phyloP scores from a whole-genome alignment of 2,888 invertebrate species.

The Lithophane ornitopus region DNA sequence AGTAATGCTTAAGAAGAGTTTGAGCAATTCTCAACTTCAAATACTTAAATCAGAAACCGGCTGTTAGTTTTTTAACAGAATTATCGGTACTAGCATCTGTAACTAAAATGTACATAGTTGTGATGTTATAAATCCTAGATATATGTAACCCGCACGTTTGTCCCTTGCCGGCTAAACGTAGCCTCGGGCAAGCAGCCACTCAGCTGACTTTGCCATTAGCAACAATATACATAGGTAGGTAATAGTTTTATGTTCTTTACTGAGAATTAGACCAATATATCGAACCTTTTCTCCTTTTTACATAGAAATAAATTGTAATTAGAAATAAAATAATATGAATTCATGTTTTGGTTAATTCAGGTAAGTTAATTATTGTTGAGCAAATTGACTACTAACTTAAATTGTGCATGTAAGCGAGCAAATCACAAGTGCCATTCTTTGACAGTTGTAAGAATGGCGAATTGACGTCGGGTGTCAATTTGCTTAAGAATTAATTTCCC shows the following conservation, averaged over 20 bases:
- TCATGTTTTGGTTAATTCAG: not conserved
- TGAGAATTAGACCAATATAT: conserved; percentile 30
- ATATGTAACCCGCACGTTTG: conserved; percentile 24
- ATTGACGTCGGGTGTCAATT: not conserved
- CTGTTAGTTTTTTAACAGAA: no score
- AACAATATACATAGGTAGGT: conserved; percentile 24
- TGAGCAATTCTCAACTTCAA: no score
- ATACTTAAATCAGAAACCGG: no score
- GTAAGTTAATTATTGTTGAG: not conserved
- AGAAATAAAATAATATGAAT: not conserved
- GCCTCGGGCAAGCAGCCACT: conserved; percentile 53
- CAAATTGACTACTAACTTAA: not conserved
- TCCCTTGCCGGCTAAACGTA: conserved; percentile 45
- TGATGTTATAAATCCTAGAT: conserved; percentile 23
- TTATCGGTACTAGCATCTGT: not conserved
- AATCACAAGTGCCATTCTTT: not conserved
- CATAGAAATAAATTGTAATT: not conserved
- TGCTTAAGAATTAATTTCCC: not conserved
- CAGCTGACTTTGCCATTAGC: conserved; percentile 58
- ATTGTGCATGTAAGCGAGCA: not conserved
- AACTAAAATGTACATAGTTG: not conserved
- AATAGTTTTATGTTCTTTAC: conserved; percentile 27
- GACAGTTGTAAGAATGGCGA: no score
- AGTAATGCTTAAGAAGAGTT: no score
- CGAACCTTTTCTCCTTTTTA: not conserved